phyloP scores from a whole-genome alignment of 1,140 invertebrate species.

The Portunus trituberculatus region DNA sequence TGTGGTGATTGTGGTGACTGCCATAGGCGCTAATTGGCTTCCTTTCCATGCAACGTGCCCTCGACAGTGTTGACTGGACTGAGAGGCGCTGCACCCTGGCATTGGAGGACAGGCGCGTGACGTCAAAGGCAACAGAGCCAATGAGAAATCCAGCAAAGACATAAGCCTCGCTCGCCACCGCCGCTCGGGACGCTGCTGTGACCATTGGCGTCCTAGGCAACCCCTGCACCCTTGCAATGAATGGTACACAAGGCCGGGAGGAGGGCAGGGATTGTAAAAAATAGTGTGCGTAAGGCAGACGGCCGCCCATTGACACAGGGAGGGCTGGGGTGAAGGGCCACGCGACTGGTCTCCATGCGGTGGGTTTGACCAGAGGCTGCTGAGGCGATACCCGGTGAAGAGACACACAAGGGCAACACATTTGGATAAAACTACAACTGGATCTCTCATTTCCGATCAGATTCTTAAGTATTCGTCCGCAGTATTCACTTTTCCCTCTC shows the following conservation, averaged over 20 bases:
- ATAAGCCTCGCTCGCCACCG: not conserved
- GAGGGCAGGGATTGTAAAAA: not conserved
- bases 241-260: not conserved
- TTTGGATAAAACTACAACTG: too few relatives aligned
- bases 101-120: not conserved
- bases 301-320: not conserved
- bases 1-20: not conserved
- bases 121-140: not conserved
- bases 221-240: conserved; percentile 39
- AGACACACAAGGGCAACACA: not conserved
- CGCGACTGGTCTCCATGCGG: not conserved
- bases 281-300: conserved; percentile 15
- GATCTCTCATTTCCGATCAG: too few relatives aligned
- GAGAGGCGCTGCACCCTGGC: not conserved
- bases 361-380: not conserved
- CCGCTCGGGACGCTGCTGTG: not conserved
- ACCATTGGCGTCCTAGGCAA: not conserved
- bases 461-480: too few relatives aligned
- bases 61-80: not conserved
- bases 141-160: not conserved
- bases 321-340: not conserved
- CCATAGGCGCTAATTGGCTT: not conserved
- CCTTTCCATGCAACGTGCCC: not conserved
- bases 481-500: too few relatives aligned
- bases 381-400: not conserved